These are phyloP conservation scores for Onychostoma macrolepis DNA, from an alignment of 2,113 vertebrate genomes.

Conservation along the genomic window DNA sequence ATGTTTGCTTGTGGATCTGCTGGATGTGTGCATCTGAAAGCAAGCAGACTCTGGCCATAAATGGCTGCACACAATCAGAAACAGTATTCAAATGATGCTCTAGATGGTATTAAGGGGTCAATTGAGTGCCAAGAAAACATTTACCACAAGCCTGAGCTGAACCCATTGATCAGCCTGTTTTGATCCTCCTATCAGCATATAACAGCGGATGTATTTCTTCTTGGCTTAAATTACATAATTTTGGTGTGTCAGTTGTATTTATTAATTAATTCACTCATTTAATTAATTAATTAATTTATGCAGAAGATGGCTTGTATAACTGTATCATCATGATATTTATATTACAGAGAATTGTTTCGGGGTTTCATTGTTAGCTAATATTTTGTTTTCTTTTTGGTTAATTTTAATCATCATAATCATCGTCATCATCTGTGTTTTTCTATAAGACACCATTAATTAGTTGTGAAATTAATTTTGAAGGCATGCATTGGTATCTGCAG, in stretches of 20 bases:
- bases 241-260: not conserved
- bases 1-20: not conserved
- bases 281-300: not conserved
- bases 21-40: not conserved
- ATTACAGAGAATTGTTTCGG: too few species aligned
- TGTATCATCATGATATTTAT: too few species aligned
- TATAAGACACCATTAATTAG: not conserved
- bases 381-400: too few species aligned
- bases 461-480: not conserved
- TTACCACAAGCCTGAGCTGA: not conserved
- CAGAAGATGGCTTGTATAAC: too few species aligned
- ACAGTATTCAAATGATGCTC: not conserved
- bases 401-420: not conserved
- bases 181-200: not conserved
- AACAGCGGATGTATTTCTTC: not conserved
- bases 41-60: not conserved
- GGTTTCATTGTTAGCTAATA: too few species aligned
- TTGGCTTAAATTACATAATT: not conserved
- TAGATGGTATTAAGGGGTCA: not conserved
- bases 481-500: not conserved
- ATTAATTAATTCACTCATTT: too few species aligned
- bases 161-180: not conserved
- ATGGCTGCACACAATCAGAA: not conserved
- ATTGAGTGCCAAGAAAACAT: slow-evolving; percentile 5
- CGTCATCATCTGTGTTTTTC: not conserved